These are phyloP conservation scores for Agonum fuliginosum DNA, from an alignment of 2,888 invertebrate species.

Conservation along the genomic window DNA sequence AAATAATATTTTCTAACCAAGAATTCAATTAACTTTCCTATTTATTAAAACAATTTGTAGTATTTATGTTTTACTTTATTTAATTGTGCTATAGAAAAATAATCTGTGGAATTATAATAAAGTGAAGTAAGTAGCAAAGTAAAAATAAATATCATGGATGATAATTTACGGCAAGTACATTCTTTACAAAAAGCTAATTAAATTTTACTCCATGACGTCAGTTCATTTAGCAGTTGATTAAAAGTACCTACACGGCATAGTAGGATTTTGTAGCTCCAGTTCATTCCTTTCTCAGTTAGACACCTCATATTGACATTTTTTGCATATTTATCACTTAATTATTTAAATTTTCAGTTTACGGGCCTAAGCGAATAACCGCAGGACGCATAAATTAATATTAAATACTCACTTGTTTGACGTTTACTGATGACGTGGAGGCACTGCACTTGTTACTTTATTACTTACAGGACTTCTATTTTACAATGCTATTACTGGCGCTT, in stretches of 20 bases:
- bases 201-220: constrained; percentile 38
- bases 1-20: too few species aligned
- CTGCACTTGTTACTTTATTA: constrained; percentile 46
- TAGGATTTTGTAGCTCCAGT: constrained; percentile 33
- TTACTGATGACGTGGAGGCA: constrained; percentile 46
- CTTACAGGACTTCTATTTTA: constrained; percentile 30
- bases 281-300: constrained; percentile 57
- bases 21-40: too few species aligned
- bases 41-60: too few species aligned
- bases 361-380: constrained; percentile 39
- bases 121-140: background rate
- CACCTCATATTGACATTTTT: constrained; percentile 54
- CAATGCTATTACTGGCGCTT: constrained; percentile 46
- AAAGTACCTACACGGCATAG: background rate
- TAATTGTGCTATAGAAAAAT: too few species aligned
- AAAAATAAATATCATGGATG: background rate
- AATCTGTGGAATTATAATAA: too few species aligned
- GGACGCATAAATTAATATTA: constrained; percentile 59
- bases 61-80: too few species aligned
- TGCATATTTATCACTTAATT: constrained; percentile 59
- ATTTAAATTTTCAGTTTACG: constrained; percentile 57
- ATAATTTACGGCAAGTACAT: background rate
- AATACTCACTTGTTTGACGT: constrained; percentile 44
- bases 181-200: constrained; percentile 34
- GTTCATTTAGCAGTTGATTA: constrained; percentile 36